These are phyloP conservation scores for Psilopsiagon aurifrons DNA, from an alignment of 2,113 vertebrate species.

Conservation along the genomic window DNA sequence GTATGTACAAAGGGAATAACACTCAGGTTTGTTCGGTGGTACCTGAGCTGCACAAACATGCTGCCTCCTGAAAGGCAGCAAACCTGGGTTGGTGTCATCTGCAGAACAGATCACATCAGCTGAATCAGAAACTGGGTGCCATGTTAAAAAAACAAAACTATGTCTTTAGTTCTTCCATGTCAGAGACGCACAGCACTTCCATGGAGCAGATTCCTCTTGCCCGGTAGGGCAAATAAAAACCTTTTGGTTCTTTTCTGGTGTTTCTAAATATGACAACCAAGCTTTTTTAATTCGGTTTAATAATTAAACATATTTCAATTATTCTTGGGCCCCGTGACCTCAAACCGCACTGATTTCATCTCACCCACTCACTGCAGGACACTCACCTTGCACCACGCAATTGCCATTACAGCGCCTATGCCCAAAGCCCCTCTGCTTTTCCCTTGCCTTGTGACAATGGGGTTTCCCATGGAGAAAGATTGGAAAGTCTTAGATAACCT, in stretches of 20 bases:
- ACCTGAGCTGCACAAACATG: background rate
- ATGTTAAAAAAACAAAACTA: background rate
- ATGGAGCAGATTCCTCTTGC: background rate
- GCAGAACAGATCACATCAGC: background rate
- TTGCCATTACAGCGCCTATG: rapidly evolving
- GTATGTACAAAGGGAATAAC: background rate
- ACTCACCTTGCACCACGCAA: rapidly evolving
- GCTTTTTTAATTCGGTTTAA: background rate
- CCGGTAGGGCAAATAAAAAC: background rate
- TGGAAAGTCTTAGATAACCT: background rate
- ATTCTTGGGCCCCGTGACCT: background rate
- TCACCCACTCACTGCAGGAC: background rate
- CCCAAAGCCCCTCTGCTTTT: background rate
- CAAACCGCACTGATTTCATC: background rate
- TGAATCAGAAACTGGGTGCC: background rate
- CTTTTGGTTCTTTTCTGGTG: background rate
- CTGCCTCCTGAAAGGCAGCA: background rate
- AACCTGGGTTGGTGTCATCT: no score
- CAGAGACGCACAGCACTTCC: background rate
- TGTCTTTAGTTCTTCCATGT: background rate
- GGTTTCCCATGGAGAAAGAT: background rate
- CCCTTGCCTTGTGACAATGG: background rate
- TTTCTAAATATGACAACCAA: background rate
- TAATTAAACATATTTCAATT: background rate
- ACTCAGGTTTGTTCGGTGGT: no score